phyloP scores from a whole-genome alignment of 2,888 invertebrate genomes.

The Crepidodera aurea region DNA sequence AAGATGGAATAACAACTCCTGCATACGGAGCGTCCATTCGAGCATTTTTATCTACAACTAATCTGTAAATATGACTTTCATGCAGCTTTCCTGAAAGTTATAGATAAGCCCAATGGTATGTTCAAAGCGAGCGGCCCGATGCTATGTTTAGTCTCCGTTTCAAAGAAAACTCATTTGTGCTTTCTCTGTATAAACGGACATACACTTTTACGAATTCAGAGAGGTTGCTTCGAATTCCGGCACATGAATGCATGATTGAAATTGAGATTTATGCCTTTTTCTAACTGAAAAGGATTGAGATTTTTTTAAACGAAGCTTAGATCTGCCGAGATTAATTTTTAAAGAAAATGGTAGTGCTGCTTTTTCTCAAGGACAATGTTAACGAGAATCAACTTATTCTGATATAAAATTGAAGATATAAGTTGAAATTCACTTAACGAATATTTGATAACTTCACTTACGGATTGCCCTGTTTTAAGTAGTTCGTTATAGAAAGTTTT shows the following conservation, averaged over 20 bases:
- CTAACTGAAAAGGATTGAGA: conserved; percentile 13
- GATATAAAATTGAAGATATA: no score
- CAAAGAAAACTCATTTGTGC: conserved; percentile 36
- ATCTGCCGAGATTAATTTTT: conserved; percentile 1
- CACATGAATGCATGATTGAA: conserved; percentile 26
- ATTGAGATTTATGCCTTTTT: conserved; percentile 25
- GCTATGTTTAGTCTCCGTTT: conserved; percentile 18
- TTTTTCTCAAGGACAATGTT: no score
- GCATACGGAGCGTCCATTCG: conserved; percentile 42
- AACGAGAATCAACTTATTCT: no score
- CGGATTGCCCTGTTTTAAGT: no score
- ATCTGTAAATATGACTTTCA: conserved; percentile 54
- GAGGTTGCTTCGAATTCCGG: conserved; percentile 5
- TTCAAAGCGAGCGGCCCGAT: conserved; percentile 19
- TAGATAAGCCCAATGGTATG: conserved; percentile 41
- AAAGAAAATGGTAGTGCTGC: not conserved
- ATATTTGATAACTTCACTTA: no score
- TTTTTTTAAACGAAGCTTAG: not conserved
- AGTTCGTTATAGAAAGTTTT: no score
- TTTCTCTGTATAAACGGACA: conserved; percentile 10
- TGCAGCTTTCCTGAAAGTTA: conserved; percentile 36
- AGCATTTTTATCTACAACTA: conserved; percentile 54
- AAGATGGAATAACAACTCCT: not conserved
- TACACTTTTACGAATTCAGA: conserved; percentile 22
- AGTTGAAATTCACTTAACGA: no score